Evolutionary conservation across 2,888 invertebrate genomes (phyloP).

Genomic region (Fragum whitleyi): DNA sequence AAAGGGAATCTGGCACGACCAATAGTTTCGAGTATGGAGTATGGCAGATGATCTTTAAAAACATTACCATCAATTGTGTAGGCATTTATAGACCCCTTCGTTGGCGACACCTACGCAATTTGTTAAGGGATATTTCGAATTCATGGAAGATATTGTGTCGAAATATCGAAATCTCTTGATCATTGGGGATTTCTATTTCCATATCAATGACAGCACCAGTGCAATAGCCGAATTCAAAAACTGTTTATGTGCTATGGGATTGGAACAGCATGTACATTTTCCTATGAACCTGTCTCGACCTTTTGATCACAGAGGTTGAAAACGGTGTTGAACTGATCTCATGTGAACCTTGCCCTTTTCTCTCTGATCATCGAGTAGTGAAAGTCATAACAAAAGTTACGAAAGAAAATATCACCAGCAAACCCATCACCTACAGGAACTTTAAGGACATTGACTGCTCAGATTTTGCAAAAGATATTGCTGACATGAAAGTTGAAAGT

Average conservation of each 20-base stretch:
- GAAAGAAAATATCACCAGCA: slow-evolving; percentile 40
- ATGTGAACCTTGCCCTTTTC: no score
- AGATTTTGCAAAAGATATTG: no score
- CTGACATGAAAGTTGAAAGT: no score
- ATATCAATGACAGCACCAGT: neutral
- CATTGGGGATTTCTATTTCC: neutral
- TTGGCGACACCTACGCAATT: no score
- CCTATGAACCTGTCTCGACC: neutral
- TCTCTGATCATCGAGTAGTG: no score
- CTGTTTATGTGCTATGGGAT: no score
- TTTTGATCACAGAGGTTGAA: no score
- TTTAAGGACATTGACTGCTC: no score
- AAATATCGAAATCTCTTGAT: slow-evolving; percentile 1
- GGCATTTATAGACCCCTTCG: slow-evolving; percentile 23
- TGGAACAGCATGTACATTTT: neutral
- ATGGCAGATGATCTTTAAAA: slow-evolving; percentile 11
- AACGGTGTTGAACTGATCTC: no score
- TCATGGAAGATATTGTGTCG: no score
- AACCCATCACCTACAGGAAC: no score
- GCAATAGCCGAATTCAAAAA: slow-evolving; percentile 7
- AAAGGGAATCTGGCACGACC: slow-evolving; percentile 3
- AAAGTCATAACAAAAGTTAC: slow-evolving; percentile 32
- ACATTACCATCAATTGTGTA: slow-evolving; percentile 29
- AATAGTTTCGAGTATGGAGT: neutral
- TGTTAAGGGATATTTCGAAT: neutral